These are phyloP conservation scores for Euwallacea fornicatus DNA, from an alignment of 1,140 invertebrate genomes.

Conservation along the genomic window DNA sequence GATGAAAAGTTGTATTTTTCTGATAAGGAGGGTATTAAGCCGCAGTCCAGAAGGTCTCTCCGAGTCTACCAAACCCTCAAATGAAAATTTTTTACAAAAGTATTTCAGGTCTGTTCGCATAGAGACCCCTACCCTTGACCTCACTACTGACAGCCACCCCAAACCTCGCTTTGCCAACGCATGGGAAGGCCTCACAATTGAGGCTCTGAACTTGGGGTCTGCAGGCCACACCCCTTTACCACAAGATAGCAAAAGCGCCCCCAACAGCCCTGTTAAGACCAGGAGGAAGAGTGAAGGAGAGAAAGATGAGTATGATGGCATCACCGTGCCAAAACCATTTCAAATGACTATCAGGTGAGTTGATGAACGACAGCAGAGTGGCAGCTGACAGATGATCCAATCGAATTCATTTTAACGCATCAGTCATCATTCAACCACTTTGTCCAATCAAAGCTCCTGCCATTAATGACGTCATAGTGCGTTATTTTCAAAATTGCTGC, in stretches of 20 bases:
- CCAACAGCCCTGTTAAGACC: constrained; percentile 57
- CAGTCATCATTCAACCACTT: too few relatives aligned
- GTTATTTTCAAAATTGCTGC: too few relatives aligned
- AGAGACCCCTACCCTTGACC: constrained; percentile 48
- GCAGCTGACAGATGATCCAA: neutral
- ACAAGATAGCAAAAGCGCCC: constrained; percentile 55
- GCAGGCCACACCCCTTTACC: constrained; percentile 37
- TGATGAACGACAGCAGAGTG: neutral
- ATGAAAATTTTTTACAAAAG: neutral
- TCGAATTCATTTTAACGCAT: too few relatives aligned
- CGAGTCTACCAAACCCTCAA: too few relatives aligned
- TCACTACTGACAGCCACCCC: constrained; percentile 8
- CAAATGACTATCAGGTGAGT: constrained; percentile 66
- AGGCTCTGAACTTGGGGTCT: constrained; percentile 43
- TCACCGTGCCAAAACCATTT: constrained; percentile 67
- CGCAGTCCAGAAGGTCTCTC: constrained; percentile 46
- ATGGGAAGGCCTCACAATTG: constrained; percentile 48
- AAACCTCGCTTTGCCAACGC: neutral
- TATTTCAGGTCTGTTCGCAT: constrained; percentile 49
- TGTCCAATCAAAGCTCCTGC: too few relatives aligned
- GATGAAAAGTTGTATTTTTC: constrained; percentile 44
- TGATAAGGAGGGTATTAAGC: constrained; percentile 46
- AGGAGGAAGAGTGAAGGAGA: constrained; percentile 43
- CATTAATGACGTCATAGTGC: too few relatives aligned
- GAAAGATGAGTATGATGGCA: constrained; percentile 49